phyloP scores from a whole-genome alignment of 2,888 invertebrate genomes.

The Caenorhabditis auriculariae region DNA sequence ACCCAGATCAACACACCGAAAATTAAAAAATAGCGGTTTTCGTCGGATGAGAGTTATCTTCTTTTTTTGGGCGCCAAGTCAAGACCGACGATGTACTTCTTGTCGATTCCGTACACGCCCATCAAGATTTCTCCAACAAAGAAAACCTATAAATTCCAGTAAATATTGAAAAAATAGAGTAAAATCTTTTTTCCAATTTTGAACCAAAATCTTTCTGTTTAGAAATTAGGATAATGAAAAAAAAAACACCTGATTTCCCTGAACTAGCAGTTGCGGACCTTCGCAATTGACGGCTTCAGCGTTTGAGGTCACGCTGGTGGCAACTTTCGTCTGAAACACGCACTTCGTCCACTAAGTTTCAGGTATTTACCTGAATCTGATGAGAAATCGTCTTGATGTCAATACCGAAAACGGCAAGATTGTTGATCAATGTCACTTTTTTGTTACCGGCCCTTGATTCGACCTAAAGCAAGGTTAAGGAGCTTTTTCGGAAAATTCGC shows the following conservation, averaged over 20 bases:
- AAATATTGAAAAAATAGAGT: not conserved
- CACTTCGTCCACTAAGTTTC: not conserved
- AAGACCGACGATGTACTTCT: conserved; percentile 56
- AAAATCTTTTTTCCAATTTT: not conserved
- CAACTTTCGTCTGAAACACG: conserved; percentile 77
- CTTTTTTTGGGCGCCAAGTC: conserved; percentile 57
- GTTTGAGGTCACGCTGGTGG: conserved; percentile 82
- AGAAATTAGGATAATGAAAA: not conserved
- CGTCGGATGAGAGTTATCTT: conserved; percentile 30
- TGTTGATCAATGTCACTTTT: conserved; percentile 83
- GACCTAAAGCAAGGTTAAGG: conserved; percentile 24
- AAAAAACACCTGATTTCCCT: conserved; percentile 57
- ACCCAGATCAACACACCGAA: too few relatives aligned
- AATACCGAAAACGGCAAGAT: conserved; percentile 84
- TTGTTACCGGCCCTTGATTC: conserved; percentile 60
- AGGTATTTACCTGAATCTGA: conserved; percentile 27
- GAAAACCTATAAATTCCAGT: conserved; percentile 24
- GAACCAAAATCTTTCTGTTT: too few relatives aligned
- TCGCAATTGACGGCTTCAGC: conserved; percentile 71
- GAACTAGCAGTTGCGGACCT: conserved; percentile 57
- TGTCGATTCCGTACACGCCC: conserved; percentile 48
- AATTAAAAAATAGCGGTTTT: too few relatives aligned
- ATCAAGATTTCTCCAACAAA: conserved; percentile 29
- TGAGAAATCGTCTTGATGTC: conserved; percentile 68
- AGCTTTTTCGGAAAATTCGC: not conserved